phyloP scores from a whole-genome alignment of 2,113 vertebrate species.

The Corythornis madagascariensis region DNA sequence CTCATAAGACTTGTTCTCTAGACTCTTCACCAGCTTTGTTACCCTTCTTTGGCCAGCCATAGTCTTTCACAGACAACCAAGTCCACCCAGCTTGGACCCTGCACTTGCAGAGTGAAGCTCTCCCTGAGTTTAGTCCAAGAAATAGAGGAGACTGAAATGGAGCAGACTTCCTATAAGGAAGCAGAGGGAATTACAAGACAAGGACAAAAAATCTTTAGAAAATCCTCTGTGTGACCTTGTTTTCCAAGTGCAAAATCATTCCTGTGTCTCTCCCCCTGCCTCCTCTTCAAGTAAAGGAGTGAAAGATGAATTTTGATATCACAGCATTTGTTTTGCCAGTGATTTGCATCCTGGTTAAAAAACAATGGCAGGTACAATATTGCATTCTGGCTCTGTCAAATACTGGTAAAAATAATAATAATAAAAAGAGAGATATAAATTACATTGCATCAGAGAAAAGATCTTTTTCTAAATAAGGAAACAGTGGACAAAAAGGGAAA shows the following conservation, averaged over 20 bases:
- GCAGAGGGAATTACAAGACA: neutral
- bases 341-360: neutral
- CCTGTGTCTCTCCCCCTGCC: neutral
- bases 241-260: neutral
- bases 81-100: neutral
- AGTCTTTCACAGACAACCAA: neutral
- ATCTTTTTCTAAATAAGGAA: neutral
- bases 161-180: neutral
- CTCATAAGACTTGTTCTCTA: neutral
- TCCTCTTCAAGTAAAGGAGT: neutral
- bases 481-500: neutral
- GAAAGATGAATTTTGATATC: neutral
- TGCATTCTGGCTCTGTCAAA: neutral
- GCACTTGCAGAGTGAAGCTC: neutral
- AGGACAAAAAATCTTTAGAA: neutral
- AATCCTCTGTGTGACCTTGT: neutral
- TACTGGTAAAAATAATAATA: neutral
- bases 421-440: accelerated
- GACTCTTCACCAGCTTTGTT: neutral
- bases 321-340: neutral
- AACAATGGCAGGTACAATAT: neutral
- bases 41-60: neutral
- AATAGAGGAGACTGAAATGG: neutral
- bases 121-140: neutral
- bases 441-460: neutral